Evolutionary conservation across 1,140 invertebrate genomes (phyloP), one percentile per base, ranked within the genome.

Genomic region (Palaemon carinicauda): DNA sequence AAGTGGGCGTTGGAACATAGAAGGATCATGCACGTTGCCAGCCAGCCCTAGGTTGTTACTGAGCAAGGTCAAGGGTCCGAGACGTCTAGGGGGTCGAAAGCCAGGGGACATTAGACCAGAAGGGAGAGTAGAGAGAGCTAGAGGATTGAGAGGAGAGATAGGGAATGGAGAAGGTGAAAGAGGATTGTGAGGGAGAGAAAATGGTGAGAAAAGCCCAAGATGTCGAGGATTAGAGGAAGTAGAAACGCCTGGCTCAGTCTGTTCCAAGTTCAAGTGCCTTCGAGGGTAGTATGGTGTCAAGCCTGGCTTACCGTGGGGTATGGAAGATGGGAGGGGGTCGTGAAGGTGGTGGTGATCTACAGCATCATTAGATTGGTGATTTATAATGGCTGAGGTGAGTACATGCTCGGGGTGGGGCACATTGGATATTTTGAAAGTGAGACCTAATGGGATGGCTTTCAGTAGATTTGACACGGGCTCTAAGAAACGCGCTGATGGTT

Each of bases 391-490:
- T 41, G 41, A 41, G 1, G 41, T 41, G 41, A 41, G 41, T 12
- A 7, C 41, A 41, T 41, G 41, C 12, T 41, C 41, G 41, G 65
- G 65, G 17, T 73, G 33, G 27, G 82, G 82, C 5, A 52, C 15
- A 50, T 86, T 78, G 21, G 85, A 81, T 15, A 87, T 29, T 19
- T 81, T 50, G 5, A 87, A 41, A 5, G 85, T 75, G 7, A 87
- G 19, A 19, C 56, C 85, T 24, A 87, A 21, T 21, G 85, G 85
- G 15, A 87, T 19, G 29, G 75, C 54, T 29, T 80, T 81, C 27
- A 87, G 50, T 21, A 87, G 24, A 27, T 80, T 29, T 10, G 52
- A 21, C 15, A 87, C 17, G 1, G 60, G 50, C 19, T 53, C 79
- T n/a, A 87, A n/a, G 79, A 87, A 31, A 50, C 85, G 85, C 5